Evolutionary conservation across 1,140 invertebrate species (phyloP), one percentile per base, ranked within the genome.

Genomic region (Geopemphigus sp.): DNA sequence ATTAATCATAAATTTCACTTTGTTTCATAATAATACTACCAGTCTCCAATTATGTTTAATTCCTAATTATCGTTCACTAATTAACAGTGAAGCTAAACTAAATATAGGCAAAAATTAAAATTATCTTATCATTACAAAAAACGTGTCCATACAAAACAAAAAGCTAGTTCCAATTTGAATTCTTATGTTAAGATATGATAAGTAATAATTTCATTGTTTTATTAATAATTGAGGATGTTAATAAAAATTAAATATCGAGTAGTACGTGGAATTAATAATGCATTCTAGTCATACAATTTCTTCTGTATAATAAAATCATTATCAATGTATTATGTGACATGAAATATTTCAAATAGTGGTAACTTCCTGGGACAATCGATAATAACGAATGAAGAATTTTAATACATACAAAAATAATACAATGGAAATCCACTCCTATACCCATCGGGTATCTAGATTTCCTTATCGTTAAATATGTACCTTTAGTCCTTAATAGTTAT

Each of bases 321-420:
- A 72, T 72, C 68, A 1, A 3, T 72, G 17, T 29, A 54, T 72
- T 72, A 32, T 72, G 26, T 72, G 47, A 54, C 50, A 32, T 72
- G 50, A 72, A 53, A 53, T 29, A 29, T 72, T 53, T 54, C 0
- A 72, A 72, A 72, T n/a, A 70, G 45, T 14, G 10, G 17, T n/a
- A n/a, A 72, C 50, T 72, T 72, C 68, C 68, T 54, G 47, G 24
- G 15, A 72, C 10, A 53, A 54, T 54, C 17, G 50, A 29, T 54
- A 54, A 72, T 72, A 29, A 72, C 24, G 47, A 72, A 29, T 72
- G 54, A 29, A 29, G 64, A 68, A 68, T 68, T 45, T 68, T 47
- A 26, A 68, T 68, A 15, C n/a, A 47, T 26, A 70, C 66, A 72
- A 70, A 72, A 54, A 29, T 72, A 54, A 72, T 54, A 72, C 10